Base-by-base conservation (phyloP, 2,113 vertebrate species). In the Eudyptes chrysolophus region DNA sequence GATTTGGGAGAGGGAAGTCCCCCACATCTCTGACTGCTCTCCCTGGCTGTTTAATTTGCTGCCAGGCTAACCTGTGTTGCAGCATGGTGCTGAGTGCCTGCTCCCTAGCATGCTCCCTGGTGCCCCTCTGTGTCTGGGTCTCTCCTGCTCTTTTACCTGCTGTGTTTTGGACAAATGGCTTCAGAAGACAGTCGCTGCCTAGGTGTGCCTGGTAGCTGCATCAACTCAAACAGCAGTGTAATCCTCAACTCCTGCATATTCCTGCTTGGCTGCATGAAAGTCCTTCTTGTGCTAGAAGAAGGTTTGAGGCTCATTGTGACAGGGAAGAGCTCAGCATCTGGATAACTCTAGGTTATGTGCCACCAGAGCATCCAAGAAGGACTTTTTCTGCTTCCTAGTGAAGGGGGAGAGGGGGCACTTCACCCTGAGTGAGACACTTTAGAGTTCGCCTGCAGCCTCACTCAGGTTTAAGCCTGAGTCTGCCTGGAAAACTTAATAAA, bases 111-210 rank as follows among this genome's bases (percentile, higher is more conserved):
- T 24, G 61, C 32, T 89, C 11, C 32, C 14, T 52, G n/a, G 24
- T 65, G 24, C 20, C 22, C 7, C 52, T 44, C 15, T n/a, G 13
- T 2, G 29, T 54, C 42, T 2, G 0, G 11, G 6, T 68, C 20
- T 79, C 27, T 71, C 42, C 12, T 83, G 13, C 15, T 62, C 22
- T n/a, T 55, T 52, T 24, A 54, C 22, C 34, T 68, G 13, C 46
- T 77, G 34, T 42, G 32, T 92, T 61, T 38, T 52, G 77, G 82
- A 48, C 34, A 30, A 44, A 29, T 16, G 42, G 9, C 38, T 91
- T 88, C 34, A 58, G 57, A 44, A 58, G 32, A 15, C 11, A 18
- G 29, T 36, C 2, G 6, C 38, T 89, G 58, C 11, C 8, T 48
- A 38, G 34, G 6, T 75, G 46, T 86, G 62, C 24, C 57, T 34